A percentile compares a stretch with the other conserved stretches of the same genome.
These are phyloP conservation scores for Haemorhous mexicanus DNA, from an alignment of 2,113 vertebrate genomes.

Conservation along the genomic window DNA sequence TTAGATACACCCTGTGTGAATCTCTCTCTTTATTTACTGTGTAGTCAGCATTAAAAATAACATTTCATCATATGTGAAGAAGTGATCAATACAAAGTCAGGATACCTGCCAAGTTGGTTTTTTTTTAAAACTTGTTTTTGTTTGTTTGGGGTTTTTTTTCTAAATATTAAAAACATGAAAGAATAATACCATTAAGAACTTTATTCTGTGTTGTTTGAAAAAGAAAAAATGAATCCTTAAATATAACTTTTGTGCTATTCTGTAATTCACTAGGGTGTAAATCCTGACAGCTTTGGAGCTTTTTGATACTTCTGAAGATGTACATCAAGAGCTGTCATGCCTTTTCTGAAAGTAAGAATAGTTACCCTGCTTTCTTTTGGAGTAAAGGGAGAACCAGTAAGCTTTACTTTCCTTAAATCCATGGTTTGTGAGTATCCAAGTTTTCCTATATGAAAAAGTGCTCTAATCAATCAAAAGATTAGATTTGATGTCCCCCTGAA, in stretches of 20 bases:
- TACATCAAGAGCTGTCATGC: background rate
- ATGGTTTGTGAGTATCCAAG: background rate
- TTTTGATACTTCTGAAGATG: background rate
- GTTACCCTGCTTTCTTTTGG: background rate
- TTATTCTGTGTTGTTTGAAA: background rate
- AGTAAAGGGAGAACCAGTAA: background rate
- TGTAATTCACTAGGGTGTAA: background rate
- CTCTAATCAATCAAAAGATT: background rate
- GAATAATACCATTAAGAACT: background rate
- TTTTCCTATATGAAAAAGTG: background rate
- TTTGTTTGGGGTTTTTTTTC: background rate
- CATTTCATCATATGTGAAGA: background rate
- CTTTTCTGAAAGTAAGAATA: background rate
- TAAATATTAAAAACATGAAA: background rate
- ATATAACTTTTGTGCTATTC: background rate
- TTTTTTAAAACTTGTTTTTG: fast-evolving
- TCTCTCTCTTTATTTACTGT: background rate
- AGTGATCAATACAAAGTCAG: background rate
- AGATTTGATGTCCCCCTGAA: background rate
- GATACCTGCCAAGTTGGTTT: background rate
- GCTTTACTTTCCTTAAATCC: background rate
- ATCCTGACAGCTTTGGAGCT: background rate
- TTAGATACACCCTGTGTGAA: background rate
- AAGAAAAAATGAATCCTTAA: background rate
- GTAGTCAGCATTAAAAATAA: background rate